Evolutionary conservation across 1,140 invertebrate genomes (phyloP).

Genomic region (Antheraea pernyi): DNA sequence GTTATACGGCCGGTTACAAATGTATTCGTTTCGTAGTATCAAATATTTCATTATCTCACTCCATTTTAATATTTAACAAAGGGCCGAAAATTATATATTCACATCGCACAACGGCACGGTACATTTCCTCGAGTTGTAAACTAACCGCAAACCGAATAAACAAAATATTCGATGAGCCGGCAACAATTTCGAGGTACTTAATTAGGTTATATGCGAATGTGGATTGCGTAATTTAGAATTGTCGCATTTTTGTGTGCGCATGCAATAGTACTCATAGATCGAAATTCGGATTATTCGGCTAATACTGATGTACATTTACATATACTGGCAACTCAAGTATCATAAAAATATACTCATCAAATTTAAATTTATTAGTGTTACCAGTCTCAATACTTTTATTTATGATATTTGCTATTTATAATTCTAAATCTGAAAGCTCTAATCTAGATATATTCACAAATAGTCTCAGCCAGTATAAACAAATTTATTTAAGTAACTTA

Average conservation of each 20-base stretch:
- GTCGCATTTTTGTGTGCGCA: conserved; percentile 7
- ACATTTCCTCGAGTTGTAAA: conserved; percentile 56
- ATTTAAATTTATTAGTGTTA: no score
- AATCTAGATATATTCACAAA: no score
- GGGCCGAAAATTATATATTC: conserved; percentile 68
- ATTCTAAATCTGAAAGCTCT: no score
- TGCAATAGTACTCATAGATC: background rate
- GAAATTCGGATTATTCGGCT: no score
- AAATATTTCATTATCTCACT: background rate
- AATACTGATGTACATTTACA: no score
- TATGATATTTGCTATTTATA: no score
- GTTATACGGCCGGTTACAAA: no score
- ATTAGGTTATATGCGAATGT: conserved; percentile 30
- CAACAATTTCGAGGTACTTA: conserved; percentile 43
- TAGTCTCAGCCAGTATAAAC: no score
- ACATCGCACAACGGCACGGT: conserved; percentile 46
- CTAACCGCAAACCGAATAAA: conserved; percentile 58
- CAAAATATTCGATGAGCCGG: conserved; percentile 59
- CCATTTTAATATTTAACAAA: conserved; percentile 67
- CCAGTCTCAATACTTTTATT: no score
- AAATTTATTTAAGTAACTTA: no score
- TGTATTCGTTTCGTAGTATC: conserved; percentile 3
- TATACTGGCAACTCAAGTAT: no score
- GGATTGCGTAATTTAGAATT: conserved; percentile 10
- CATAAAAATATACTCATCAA: no score